phyloP scores from a whole-genome alignment of 2,113 vertebrate genomes.

The Merops nubicus region DNA sequence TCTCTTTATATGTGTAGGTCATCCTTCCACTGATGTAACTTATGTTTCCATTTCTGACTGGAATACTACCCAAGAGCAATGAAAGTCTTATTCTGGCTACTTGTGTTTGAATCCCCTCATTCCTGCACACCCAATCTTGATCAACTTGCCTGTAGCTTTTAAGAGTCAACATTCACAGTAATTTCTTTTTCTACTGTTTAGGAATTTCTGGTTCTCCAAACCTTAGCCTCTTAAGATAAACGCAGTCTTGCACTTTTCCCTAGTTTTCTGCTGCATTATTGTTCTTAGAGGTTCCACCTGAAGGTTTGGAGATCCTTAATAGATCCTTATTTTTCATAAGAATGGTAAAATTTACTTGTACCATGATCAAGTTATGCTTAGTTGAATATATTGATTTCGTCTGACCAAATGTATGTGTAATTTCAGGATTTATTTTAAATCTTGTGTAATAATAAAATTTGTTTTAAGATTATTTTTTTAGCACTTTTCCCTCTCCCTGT shows the following conservation, averaged over 20 bases:
- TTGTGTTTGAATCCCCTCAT: neutral
- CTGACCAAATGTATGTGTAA: neutral
- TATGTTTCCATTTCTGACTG: neutral
- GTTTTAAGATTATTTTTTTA: neutral
- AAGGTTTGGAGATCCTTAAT: neutral
- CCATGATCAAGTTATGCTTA: neutral
- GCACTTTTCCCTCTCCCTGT: neutral
- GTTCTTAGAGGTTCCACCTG: neutral
- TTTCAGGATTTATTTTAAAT: conserved; percentile 8
- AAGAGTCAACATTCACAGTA: neutral
- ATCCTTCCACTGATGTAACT: neutral
- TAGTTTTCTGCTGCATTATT: neutral
- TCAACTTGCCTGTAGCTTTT: neutral
- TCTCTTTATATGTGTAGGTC: neutral
- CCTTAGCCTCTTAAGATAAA: neutral
- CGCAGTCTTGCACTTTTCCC: neutral
- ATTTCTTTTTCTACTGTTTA: neutral
- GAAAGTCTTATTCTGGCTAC: neutral
- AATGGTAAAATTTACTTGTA: neutral
- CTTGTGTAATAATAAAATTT: neutral
- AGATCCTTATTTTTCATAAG: neutral
- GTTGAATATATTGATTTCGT: neutral
- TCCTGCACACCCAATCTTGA: neutral
- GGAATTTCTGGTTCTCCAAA: neutral
- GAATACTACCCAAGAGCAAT: neutral